phyloP scores from a whole-genome alignment of 2,888 invertebrate species.

The Hirtodrosophila histrioides region DNA sequence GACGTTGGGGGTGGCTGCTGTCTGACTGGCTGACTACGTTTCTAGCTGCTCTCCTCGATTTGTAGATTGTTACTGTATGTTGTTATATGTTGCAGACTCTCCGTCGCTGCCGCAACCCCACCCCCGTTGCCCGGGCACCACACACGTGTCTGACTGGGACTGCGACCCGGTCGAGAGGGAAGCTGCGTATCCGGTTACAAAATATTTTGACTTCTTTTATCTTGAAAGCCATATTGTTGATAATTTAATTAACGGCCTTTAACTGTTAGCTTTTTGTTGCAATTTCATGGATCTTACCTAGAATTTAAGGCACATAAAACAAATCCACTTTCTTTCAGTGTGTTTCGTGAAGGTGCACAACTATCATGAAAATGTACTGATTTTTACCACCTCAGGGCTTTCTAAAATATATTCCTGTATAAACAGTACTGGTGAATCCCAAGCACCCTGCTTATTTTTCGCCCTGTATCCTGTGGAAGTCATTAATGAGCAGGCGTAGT shows the following conservation, averaged over 20 bases:
- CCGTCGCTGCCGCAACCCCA: slow-evolving; percentile 2
- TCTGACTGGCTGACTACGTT: slow-evolving; percentile 61
- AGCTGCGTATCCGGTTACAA: slow-evolving; percentile 75
- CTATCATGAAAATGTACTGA: too few relatives aligned
- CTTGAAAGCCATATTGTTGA: slow-evolving; percentile 40
- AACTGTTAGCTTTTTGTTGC: slow-evolving; percentile 30
- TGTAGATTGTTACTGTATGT: slow-evolving; percentile 65
- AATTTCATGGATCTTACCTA: background rate
- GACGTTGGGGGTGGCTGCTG: slow-evolving; percentile 62
- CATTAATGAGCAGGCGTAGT: too few relatives aligned
- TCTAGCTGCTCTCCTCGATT: slow-evolving; percentile 51
- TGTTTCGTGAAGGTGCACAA: too few relatives aligned
- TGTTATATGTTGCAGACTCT: slow-evolving; percentile 52
- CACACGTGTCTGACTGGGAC: slow-evolving; percentile 58
- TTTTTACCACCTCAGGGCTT: too few relatives aligned
- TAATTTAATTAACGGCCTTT: slow-evolving; percentile 67
- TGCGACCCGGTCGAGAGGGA: slow-evolving; percentile 49
- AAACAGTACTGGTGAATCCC: too few relatives aligned
- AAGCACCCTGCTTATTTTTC: too few relatives aligned
- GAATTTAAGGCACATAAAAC: too few relatives aligned
- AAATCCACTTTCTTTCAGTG: too few relatives aligned
- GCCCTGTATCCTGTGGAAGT: too few relatives aligned
- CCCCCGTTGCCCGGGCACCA: slow-evolving; percentile 48
- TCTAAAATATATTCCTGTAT: too few relatives aligned
- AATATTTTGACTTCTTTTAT: slow-evolving; percentile 81